Conservation (phyloP, 2,113 vertebrate genomes). For the Recurvirostra avosetta region DNA sequence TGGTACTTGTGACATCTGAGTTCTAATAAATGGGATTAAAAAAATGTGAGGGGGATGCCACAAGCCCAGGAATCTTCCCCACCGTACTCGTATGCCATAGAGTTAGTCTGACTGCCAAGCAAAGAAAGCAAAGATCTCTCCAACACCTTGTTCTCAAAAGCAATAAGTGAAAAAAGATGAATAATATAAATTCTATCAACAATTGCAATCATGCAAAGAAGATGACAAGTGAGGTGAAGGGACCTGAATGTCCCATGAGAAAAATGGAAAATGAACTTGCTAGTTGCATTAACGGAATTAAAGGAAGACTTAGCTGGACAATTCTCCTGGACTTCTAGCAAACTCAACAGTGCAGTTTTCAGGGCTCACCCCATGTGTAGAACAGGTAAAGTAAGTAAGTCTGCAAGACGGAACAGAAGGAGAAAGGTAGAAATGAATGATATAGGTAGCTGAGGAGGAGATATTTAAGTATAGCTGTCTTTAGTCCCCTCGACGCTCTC, state of each 20-base stretch:
- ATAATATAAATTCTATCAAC: neutral
- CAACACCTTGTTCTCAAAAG: neutral
- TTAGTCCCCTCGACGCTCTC: neutral
- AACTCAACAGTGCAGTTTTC: neutral
- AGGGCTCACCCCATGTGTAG: neutral
- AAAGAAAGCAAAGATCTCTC: neutral
- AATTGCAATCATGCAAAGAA: neutral
- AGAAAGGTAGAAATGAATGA: neutral
- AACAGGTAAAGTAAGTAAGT: neutral
- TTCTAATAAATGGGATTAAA: neutral
- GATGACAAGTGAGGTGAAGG: neutral
- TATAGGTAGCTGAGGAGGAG: neutral
- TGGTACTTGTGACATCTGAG: neutral
- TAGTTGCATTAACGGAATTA: neutral
- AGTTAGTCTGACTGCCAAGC: neutral
- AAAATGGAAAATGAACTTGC: neutral
- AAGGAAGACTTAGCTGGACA: neutral
- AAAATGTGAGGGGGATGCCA: neutral
- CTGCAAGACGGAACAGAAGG: neutral
- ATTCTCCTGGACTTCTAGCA: neutral
- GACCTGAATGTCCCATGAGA: neutral
- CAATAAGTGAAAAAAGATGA: neutral
- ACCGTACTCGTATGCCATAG: neutral
- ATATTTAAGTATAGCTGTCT: neutral
- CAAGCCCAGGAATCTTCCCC: neutral